Evolutionary conservation across 2,888 invertebrate genomes (phyloP), one percentile per base, ranked within the genome.

Genomic region (Thymelicus sylvestris): DNA sequence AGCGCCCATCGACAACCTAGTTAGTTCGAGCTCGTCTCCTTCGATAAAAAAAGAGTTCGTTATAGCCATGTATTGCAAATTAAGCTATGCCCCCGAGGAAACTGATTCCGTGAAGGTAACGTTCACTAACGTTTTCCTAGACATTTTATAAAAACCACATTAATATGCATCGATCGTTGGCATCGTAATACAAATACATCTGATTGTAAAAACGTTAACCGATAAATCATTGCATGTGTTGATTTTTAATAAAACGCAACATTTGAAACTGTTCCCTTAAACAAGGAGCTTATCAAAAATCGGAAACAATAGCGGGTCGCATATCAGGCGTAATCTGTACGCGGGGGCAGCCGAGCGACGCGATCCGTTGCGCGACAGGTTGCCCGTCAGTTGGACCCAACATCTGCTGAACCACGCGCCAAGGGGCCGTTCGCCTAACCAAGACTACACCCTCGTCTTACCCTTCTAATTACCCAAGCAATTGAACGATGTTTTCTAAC

Each of bases 311-410:
- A 79, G 86, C 83, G 84, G 80, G 86, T 81, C 78, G 78, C 82
- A 74, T 91, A 91, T 91, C 92, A 83, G 83, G 78, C 78, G 78
- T 80, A 89, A 92, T 91, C 92, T 90, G 77, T 69, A 75, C 74
- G 76, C 79, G 81, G 80, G 86, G 83, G 86, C 90, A 90, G 83
- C 90, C 87, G 85, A 91, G 84, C 93, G 93, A 77, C 86, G 86
- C 91, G 87, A 79, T 85, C 92, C 92, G 93, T 93, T 93, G 91
- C 77, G 86, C 92, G 89, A 93, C 94, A 93, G 93, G 93, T 93
- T 93, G 93, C 72, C 87, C 81, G 92, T 86, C 94, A 89, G 93
- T 92, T 89, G 90, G 86, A 72, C 77, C 75, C 79, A 73, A 89
- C 92, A 90, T 95, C 94, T 92, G 92, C 88, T 84, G 81, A 71